Evolutionary conservation across 2,797 vertebrate species (phyloP), one percentile per base, ranked within the genome.

Genomic region (Alectoris magna): DNA sequence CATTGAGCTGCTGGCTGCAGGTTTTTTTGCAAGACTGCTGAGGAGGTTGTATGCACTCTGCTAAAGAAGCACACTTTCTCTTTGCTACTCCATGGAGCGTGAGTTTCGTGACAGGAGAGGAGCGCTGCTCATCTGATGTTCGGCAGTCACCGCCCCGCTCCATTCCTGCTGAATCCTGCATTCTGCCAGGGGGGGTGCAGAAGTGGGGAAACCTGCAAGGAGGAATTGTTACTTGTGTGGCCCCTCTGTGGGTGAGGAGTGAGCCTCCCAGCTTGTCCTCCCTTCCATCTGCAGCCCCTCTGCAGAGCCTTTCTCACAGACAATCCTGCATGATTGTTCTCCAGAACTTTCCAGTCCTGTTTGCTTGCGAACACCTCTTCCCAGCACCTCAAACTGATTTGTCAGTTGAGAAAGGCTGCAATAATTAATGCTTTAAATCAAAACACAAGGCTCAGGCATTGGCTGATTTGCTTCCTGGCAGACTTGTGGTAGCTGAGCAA

Each of bases 161-260:
- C 72, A 29, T 21, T 49, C 46, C 41, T 84, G 9, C 34, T 21
- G 14, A 82, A 12, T 4, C 11, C 8, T 34, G 27, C 21, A 43
- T 74, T 63, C 44, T 81, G 36, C 43, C 27, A 13, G 34, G 70
- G 34, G 56, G 9, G 21, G n/a, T 29, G 62, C n/a, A 76, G 86
- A 51, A 56, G 17, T 10, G 26, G 19, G 64, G 64, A 46, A 0
- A 4, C 70, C 78, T 79, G 23, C 44, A 46, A 23, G 74, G 55
- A 68, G 66, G 59, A 60, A 10, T 15, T 23, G 26, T 29, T 58
- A 48, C 15, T 67, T 81, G 16, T 16, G 36, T 29, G 51, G 51
- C 27, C 15, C 16, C 27, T 17, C 18, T 1, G 0, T 0, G 2
- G 18, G 23, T 0, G 1, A 53, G 13, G 48, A 9, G 22, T 0